Evolutionary conservation across 2,888 invertebrate genomes (phyloP).

Genomic region (Crocallis elinguaria): DNA sequence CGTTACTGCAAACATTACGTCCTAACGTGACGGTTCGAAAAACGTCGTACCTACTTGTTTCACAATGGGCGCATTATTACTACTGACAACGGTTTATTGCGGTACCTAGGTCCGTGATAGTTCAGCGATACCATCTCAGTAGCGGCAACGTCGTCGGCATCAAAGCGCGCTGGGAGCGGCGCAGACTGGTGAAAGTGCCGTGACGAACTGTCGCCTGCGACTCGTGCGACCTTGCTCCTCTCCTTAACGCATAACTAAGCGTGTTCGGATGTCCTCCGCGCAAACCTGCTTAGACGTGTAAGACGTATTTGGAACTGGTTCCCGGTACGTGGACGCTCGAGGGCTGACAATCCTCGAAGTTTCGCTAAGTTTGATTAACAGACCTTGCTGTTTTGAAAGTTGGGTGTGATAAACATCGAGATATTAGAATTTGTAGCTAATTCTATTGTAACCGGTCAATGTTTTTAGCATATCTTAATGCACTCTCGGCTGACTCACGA

Average conservation of each 20-base stretch:
- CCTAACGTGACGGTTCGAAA: slow-evolving; percentile 17
- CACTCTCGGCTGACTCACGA: slow-evolving; percentile 18
- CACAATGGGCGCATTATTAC: slow-evolving; percentile 22
- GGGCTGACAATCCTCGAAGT: slow-evolving; percentile 27
- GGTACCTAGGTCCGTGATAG: slow-evolving; percentile 8
- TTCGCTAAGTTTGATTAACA: slow-evolving; percentile 21
- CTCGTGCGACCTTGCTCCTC: slow-evolving; percentile 66
- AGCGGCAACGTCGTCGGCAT: slow-evolving; percentile 17
- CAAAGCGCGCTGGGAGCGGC: slow-evolving; percentile 40
- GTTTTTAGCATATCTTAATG: slow-evolving; percentile 16
- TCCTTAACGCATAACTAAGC: slow-evolving; percentile 47
- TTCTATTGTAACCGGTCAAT: slow-evolving; percentile 8
- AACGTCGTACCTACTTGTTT: too few species aligned
- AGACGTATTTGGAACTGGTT: slow-evolving; percentile 35
- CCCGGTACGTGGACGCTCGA: slow-evolving; percentile 15
- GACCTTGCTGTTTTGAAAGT: slow-evolving; percentile 28
- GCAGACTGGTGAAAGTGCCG: slow-evolving; percentile 71
- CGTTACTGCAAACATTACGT: slow-evolving; percentile 8
- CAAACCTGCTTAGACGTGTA: slow-evolving; percentile 26
- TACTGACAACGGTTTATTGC: slow-evolving; percentile 19
- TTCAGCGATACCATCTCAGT: slow-evolving; percentile 28
- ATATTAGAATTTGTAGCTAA: slow-evolving; percentile 1
- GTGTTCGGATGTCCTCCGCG: slow-evolving; percentile 41
- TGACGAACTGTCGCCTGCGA: slow-evolving; percentile 47
- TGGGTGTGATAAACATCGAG: slow-evolving; percentile 9